A percentile compares a stretch with the other conserved stretches of the same genome.
Conservation (phyloP, 37 sponge, comb jelly and placozoan genomes). For the Diacarnus erythraeanus region DNA sequence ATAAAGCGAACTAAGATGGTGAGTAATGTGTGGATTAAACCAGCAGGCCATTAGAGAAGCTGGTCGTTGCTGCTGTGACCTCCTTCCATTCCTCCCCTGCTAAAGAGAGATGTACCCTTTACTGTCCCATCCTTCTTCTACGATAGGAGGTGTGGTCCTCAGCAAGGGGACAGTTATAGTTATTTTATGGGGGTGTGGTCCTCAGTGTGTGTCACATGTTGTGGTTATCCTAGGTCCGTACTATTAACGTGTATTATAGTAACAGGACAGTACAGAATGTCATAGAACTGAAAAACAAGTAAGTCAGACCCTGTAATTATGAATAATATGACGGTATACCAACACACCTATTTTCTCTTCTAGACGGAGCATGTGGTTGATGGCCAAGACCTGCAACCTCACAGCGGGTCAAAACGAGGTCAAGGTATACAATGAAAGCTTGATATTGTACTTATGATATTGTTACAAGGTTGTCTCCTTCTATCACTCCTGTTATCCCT, state of each 20-base stretch:
- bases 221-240: slow-evolving; percentile 73
- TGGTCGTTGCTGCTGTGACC: too few species aligned
- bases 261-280: slow-evolving; percentile 82
- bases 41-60: too few species aligned
- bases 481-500: too few species aligned
- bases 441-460: background rate
- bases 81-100: too few species aligned
- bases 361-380: slow-evolving; percentile 73
- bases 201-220: background rate
- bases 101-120: too few species aligned
- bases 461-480: too few species aligned
- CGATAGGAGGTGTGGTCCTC: background rate
- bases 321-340: background rate
- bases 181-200: background rate
- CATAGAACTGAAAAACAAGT: slow-evolving; percentile 95
- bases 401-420: slow-evolving; percentile 82
- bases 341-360: background rate
- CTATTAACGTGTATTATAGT: slow-evolving; percentile 88
- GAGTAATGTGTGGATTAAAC: too few species aligned
- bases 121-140: too few species aligned
- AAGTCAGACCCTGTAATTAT: background rate
- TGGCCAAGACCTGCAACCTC: slow-evolving; percentile 64
- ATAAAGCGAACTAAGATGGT: slow-evolving; percentile 91
- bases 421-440: slow-evolving; percentile 78
- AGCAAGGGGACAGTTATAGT: background rate